phyloP scores from a whole-genome alignment of 2,888 invertebrate genomes.

The Nasonia oneida region DNA sequence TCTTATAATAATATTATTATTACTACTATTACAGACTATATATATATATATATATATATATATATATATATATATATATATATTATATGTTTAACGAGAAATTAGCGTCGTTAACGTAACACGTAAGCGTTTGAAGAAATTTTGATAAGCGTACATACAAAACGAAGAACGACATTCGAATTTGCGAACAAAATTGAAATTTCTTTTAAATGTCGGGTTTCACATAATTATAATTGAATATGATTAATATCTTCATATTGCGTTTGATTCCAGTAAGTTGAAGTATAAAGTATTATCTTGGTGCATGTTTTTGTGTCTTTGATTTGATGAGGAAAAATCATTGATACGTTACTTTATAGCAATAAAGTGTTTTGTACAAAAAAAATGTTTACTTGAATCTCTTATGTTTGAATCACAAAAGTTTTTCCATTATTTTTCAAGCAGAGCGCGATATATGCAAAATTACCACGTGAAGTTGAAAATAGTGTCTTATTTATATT shows the following conservation, averaged over 20 bases:
- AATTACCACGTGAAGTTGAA: background rate
- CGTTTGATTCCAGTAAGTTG: background rate
- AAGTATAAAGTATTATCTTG: background rate
- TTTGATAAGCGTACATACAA: background rate
- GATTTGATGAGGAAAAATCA: background rate
- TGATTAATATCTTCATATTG: background rate
- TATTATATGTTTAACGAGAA: background rate
- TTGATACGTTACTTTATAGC: background rate
- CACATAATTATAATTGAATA: background rate
- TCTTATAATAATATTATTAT: background rate
- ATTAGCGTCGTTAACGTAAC: background rate
- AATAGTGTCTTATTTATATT: background rate
- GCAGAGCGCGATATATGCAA: background rate
- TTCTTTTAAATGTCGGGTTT: background rate
- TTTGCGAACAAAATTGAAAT: background rate
- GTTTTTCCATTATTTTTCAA: too few species aligned
- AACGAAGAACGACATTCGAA: background rate
- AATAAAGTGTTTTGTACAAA: conserved; percentile 32
- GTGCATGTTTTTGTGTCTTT: conserved; percentile 19
- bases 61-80: too few species aligned
- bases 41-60: too few species aligned
- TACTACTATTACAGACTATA: background rate
- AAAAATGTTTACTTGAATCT: background rate
- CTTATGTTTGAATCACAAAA: background rate
- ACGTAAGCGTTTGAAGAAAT: background rate